Evolutionary conservation across 2,113 vertebrate genomes (phyloP).

Genomic region (Ivindomyrus marchei): DNA sequence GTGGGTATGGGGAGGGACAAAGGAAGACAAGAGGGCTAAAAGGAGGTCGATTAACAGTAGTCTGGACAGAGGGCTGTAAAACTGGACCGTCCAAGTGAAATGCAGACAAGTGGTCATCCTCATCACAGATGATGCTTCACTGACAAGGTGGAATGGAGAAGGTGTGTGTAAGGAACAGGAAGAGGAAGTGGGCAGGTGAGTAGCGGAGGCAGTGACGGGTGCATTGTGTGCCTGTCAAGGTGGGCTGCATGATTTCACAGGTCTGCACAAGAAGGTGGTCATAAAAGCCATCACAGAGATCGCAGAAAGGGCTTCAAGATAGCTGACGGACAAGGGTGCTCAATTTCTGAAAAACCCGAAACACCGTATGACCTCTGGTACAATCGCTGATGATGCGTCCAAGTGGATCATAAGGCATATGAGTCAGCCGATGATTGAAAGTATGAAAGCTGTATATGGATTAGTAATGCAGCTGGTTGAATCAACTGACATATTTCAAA

Average conservation of each 20-base stretch:
- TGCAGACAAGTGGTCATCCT: not conserved
- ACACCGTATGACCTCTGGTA: not conserved
- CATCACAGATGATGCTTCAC: not conserved
- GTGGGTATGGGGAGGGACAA: not conserved
- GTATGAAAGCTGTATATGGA: not conserved
- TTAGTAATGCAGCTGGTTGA: not conserved
- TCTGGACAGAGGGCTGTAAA: too few species aligned
- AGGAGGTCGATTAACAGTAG: not conserved
- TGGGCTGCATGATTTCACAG: not conserved
- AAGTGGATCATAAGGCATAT: not conserved
- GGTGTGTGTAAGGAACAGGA: not conserved
- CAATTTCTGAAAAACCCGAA: not conserved
- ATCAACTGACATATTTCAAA: not conserved
- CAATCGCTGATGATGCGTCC: not conserved
- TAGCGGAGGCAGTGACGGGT: not conserved
- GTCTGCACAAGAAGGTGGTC: not conserved
- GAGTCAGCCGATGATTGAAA: not conserved
- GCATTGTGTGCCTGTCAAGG: not conserved
- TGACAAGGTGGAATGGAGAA: not conserved
- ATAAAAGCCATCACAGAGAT: not conserved
- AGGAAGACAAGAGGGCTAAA: not conserved
- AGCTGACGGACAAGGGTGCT: not conserved
- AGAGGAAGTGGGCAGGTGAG: not conserved
- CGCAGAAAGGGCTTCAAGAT: not conserved
- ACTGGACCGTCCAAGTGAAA: not conserved